These are phyloP conservation scores for Xiphydria camelus DNA, from an alignment of 2,888 invertebrate species.

Conservation along the genomic window DNA sequence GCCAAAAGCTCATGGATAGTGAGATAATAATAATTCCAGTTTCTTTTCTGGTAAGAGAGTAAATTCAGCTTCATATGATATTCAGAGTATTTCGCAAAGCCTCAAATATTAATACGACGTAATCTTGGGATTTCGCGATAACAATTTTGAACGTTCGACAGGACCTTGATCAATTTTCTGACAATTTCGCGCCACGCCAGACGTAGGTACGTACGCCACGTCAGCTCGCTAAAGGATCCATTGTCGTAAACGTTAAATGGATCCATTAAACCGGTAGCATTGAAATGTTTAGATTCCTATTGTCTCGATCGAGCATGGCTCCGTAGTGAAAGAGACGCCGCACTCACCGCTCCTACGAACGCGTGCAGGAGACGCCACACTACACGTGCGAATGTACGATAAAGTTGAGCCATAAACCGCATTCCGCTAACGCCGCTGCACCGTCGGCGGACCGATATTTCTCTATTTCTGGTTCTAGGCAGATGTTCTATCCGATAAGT, in stretches of 20 bases:
- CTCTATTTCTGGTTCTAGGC: slow-evolving; percentile 41
- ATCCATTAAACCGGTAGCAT: slow-evolving; percentile 24
- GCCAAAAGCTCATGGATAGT: too few species aligned
- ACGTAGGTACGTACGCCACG: too few species aligned
- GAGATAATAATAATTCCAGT: too few species aligned
- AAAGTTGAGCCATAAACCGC: slow-evolving; percentile 51
- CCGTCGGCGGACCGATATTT: slow-evolving; percentile 35
- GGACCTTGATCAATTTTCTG: too few species aligned
- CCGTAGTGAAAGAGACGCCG: slow-evolving; percentile 4
- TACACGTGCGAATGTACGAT: slow-evolving; percentile 20
- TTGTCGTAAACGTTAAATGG: slow-evolving; percentile 21
- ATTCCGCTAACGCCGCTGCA: slow-evolving; percentile 30
- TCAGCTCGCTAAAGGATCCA: too few species aligned
- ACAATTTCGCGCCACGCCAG: too few species aligned
- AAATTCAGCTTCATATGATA: too few species aligned
- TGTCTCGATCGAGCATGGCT: slow-evolving; percentile 11
- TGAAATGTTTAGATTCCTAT: slow-evolving; percentile 20
- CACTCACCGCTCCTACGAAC: slow-evolving; percentile 3
- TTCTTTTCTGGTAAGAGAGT: too few species aligned
- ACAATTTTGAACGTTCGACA: too few species aligned
- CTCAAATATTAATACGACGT: too few species aligned
- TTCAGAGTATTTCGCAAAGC: too few species aligned
- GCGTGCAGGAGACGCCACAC: slow-evolving; percentile 11
- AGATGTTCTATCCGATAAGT: slow-evolving; percentile 23
- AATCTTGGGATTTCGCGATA: too few species aligned